These are phyloP conservation scores for Antheraea assamensis DNA, from an alignment of 2,888 invertebrate species.

Conservation along the genomic window DNA sequence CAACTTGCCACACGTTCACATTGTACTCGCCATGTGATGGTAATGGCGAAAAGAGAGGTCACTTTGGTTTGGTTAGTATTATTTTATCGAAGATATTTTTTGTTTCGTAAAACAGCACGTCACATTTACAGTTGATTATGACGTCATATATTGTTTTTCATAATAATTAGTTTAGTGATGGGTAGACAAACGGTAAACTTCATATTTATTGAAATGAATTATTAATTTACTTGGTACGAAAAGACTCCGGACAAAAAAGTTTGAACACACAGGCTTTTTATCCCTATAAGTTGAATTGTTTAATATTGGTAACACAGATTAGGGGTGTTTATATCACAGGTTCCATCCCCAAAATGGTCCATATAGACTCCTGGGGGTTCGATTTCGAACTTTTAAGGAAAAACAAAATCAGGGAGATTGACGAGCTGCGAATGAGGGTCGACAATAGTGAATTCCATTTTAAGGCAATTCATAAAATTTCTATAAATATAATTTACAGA, in stretches of 20 bases:
- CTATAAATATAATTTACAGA: no score
- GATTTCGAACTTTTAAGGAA: no score
- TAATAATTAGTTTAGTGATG: not conserved
- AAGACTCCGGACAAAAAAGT: not conserved
- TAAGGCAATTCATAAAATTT: no score
- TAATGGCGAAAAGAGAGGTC: constrained; percentile 22
- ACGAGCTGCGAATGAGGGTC: no score
- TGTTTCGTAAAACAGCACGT: constrained; percentile 14
- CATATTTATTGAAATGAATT: not conserved
- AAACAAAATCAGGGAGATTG: no score
- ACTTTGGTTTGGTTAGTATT: not conserved
- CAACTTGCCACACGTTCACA: constrained; percentile 24
- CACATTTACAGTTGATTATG: not conserved
- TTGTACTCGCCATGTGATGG: constrained; percentile 21
- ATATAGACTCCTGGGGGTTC: no score
- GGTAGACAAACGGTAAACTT: not conserved
- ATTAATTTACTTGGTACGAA: not conserved
- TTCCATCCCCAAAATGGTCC: no score
- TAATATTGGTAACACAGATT: not conserved
- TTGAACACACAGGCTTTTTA: not conserved
- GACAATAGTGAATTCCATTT: no score
- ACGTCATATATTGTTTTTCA: not conserved
- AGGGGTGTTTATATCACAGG: no score
- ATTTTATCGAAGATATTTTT: constrained; percentile 9
- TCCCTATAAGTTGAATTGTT: no score